Evolutionary conservation across 2,888 invertebrate species (phyloP).

Genomic region (Tuta absoluta): DNA sequence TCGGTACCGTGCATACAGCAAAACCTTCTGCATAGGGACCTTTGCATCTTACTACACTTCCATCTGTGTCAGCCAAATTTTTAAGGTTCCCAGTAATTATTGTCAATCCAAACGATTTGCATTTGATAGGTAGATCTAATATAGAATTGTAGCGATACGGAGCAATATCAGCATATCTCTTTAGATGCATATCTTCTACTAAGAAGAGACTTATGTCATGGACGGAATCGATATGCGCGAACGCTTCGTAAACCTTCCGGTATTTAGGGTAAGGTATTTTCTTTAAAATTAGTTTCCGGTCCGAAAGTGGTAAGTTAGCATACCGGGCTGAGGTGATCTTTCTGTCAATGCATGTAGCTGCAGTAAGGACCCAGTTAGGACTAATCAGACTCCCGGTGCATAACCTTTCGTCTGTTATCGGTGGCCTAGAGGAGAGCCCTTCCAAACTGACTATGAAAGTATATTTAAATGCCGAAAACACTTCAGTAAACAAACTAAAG

Average conservation of each 20-base stretch:
- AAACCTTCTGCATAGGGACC: background rate
- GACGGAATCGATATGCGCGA: background rate
- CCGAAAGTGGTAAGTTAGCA: background rate
- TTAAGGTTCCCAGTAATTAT: background rate
- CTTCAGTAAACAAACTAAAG: background rate
- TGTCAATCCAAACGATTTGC: background rate
- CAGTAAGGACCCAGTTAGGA: slow-evolving; percentile 13
- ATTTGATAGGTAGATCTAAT: background rate
- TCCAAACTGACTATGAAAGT: slow-evolving; percentile 12
- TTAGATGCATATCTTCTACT: background rate
- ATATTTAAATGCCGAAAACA: background rate
- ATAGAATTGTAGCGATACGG: background rate
- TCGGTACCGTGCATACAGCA: background rate
- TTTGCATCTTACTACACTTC: background rate
- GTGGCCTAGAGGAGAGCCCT: background rate
- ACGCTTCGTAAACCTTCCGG: background rate
- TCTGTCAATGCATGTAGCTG: background rate
- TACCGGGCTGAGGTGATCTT: background rate
- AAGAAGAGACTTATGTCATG: slow-evolving; percentile 4
- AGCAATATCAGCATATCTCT: background rate
- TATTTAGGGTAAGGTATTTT: slow-evolving; percentile 16
- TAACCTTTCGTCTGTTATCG: background rate
- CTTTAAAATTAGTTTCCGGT: background rate
- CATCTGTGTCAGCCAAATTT: background rate
- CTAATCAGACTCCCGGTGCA: slow-evolving; percentile 8